A percentile compares a stretch with the other conserved stretches of the same genome.
Conservation (phyloP, 2,113 vertebrate species). For the Gnathonemus echidnorhynchus region DNA sequence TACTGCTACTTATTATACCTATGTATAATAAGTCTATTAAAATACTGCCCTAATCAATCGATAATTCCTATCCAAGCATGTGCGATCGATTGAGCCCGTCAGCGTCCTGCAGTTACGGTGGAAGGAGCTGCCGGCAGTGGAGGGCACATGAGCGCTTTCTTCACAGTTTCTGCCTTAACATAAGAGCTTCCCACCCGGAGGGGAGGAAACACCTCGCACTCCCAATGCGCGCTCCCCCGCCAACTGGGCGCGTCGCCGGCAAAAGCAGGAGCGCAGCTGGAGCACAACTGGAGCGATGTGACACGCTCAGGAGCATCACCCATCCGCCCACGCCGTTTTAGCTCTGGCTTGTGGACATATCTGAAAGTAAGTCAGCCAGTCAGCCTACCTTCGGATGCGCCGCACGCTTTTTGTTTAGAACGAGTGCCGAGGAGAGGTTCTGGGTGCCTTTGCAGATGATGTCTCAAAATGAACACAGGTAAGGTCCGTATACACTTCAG, state of each 20-base stretch:
- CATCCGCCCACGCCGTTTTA: not conserved
- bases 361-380: constrained; percentile 41
- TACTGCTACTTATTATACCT: not conserved
- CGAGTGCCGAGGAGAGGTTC: constrained; percentile 47
- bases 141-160: not conserved
- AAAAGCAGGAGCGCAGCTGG: constrained; percentile 14
- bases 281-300: constrained; percentile 16
- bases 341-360: not conserved
- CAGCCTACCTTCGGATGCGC: constrained; percentile 33
- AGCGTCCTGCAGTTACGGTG: not conserved
- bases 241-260: constrained; percentile 34
- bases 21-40: not conserved
- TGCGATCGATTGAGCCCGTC: not conserved
- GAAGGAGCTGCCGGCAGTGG: not conserved
- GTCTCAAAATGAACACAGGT: constrained; percentile 65
- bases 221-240: constrained; percentile 40
- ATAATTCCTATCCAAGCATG: not conserved
- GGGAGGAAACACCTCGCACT: constrained; percentile 58
- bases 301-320: constrained; percentile 13
- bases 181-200: constrained; percentile 61
- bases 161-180: constrained; percentile 36
- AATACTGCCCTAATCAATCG: not conserved
- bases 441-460: constrained; percentile 53
- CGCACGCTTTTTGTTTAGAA: constrained; percentile 13
- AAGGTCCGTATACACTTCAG: constrained; percentile 2